A percentile compares a stretch with the other conserved stretches of the same genome.
Evolutionary conservation across 2,113 vertebrate genomes (phyloP).

Genomic region (Thomomys bottae): DNA sequence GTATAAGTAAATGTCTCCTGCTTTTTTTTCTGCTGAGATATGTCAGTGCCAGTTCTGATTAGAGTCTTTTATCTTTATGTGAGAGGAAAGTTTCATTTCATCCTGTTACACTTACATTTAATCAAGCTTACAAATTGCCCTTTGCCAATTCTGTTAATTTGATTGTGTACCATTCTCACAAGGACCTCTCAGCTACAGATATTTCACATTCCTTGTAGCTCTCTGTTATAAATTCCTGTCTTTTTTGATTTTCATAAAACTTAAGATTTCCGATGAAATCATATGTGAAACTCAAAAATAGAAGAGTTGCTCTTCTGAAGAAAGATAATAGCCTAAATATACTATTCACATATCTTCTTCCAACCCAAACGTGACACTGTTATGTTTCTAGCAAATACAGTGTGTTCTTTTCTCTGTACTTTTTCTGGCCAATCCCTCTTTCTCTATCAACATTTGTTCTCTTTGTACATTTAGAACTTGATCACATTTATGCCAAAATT

Average conservation of each 20-base stretch:
- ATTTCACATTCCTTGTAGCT: conserved; percentile 17
- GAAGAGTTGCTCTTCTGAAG: not conserved
- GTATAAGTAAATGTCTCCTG: not conserved
- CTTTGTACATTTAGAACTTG: not conserved
- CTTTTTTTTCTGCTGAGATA: not conserved
- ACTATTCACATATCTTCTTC: not conserved
- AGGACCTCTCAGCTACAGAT: not conserved
- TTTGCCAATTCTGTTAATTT: conserved; percentile 58
- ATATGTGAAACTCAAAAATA: not conserved
- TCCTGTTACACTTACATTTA: conserved; percentile 51
- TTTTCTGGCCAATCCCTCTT: not conserved
- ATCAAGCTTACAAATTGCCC: conserved; percentile 66
- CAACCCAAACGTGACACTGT: not conserved
- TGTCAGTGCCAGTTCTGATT: conserved; percentile 57
- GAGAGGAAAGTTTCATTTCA: conserved; percentile 55
- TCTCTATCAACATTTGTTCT: not conserved
- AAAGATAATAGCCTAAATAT: not conserved
- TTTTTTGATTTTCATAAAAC: not conserved
- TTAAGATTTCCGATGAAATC: not conserved
- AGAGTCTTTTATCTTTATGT: conserved; percentile 9
- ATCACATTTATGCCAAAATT: conserved; percentile 6
- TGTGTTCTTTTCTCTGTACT: not conserved
- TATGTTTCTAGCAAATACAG: not conserved
- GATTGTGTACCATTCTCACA: conserved; percentile 55
- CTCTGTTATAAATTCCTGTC: not conserved